phyloP scores from a whole-genome alignment of 2,797 vertebrate genomes.

The Peromyscus attwateri region DNA sequence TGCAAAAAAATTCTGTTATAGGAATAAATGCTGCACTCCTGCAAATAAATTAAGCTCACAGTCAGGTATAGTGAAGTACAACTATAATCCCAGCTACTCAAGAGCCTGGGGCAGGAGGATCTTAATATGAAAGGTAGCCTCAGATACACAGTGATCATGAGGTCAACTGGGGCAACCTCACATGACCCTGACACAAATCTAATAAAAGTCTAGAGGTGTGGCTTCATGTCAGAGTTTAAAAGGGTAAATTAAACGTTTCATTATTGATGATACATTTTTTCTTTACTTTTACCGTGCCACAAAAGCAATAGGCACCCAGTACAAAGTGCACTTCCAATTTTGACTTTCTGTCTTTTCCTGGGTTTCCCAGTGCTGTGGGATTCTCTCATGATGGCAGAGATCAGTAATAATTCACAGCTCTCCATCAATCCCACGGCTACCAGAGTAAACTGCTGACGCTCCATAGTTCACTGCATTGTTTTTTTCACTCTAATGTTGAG shows the following conservation, averaged over 20 bases:
- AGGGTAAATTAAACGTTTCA: neutral
- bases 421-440: too few species aligned
- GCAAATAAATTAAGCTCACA: neutral
- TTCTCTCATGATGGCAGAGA: neutral
- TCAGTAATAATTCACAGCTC: neutral
- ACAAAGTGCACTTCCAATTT: neutral
- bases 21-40: neutral
- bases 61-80: neutral
- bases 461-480: rapidly evolving
- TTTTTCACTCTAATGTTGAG: neutral
- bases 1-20: neutral
- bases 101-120: neutral
- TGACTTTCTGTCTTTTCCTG: neutral
- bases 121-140: neutral
- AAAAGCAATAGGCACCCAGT: neutral
- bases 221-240: neutral
- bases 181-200: neutral
- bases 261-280: neutral
- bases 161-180: neutral
- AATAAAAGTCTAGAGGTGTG: neutral
- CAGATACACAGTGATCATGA: too few species aligned
- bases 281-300: neutral
- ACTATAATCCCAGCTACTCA: neutral
- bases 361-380: neutral
- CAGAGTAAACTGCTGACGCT: neutral